Base-by-base conservation (phyloP, 2,797 vertebrate genomes). In the Chaetodon trifasciatus region DNA sequence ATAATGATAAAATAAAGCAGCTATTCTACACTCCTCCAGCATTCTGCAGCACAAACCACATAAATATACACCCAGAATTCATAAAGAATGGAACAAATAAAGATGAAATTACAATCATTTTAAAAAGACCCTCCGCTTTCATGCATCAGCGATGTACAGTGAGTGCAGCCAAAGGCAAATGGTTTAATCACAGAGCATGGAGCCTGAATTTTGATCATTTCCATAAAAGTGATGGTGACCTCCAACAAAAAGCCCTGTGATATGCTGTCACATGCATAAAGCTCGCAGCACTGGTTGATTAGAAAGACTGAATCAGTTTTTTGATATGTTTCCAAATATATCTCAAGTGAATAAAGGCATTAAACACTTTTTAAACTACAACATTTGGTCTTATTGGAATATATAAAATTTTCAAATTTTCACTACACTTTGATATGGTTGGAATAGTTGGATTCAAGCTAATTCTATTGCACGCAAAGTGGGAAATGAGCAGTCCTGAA, bases 131-230 rank as follows among this genome's bases (percentile, higher is more conserved):
- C 23, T 66, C 3, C 19, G 19, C 65, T 74, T 64, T 70, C 15
- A 74, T 65, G 58, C 68, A 32, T 63, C 56, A 52, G 13, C 32
- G 69, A 15, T 62, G 35, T 24, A 11, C 47, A 24, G 5, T 35
- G 62, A 74, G 70, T 47, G 32, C 49, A 80, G 70, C 65, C 60
- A 81, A 47, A 80, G 35, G 74, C 39, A 53, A 73, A 68, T 23
- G 28, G 39, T 49, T 63, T 5, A 52, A 72, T 40, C 44, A 47
- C 17, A 40, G 28, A 70, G 55, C 49, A 63, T 21, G 15, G 15
- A 61, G 53, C 44, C 74, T 39, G 5, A 44, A 21, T 66, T 72
- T 19, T 69, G 44, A 58, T 61, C 5, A 21, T 78, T 70, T 74
- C 61, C 6, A 70, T 78, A 35, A 47, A 78, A 78, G 70, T 21